Base-by-base conservation (phyloP, 2,113 vertebrate species). In the Psammodynastes pulverulentus region DNA sequence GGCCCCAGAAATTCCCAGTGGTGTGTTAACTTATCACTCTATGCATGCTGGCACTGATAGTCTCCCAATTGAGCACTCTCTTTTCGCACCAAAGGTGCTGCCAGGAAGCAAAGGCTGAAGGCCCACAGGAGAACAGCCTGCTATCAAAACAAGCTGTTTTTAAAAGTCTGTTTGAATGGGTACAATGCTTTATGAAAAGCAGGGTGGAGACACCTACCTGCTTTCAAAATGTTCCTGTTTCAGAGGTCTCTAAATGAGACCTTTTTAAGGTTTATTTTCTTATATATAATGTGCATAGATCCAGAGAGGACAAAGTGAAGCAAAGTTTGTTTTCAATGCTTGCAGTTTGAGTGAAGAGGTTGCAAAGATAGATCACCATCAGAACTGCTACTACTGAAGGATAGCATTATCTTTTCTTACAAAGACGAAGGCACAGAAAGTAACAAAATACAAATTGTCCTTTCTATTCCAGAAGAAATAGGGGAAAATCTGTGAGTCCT, bases 21-120 rank as follows among this genome's bases (percentile, higher is more conserved):
- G 98, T 98, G 97, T 98, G 98, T 98, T 98, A 98, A 98, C 98
- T 98, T 98, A 97, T 98, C 98, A 97, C 98, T 98, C 97, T 97
- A 97, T 98, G 98, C 98, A 98, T 98, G 98, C 98, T 98, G 98
- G 97, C 98, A 98, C 98, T 98, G 98, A 98, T 98, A 98, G 98
- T 98, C 97, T 98, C 97, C 97, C 98, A 98, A 98, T 98, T 98
- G 98, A 98, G 98, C 98, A 98, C 97, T 98, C 97, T 97, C 97
- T 97, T 97, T 98, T 98, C 96, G 96, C 97, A 98, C 98, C 97
- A 97, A 97, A 97, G 97, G 97, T 97, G 97, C 97, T 97, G 97
- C 97, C 97, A 98, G 98, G 97, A 98, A 98, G 97, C 97, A 97
- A 97, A 97, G 97, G 97, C 97, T 97, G 97, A 97, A 98, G 97